phyloP scores from a whole-genome alignment of 2,888 invertebrate genomes.

The Erpobdella octoculata region DNA sequence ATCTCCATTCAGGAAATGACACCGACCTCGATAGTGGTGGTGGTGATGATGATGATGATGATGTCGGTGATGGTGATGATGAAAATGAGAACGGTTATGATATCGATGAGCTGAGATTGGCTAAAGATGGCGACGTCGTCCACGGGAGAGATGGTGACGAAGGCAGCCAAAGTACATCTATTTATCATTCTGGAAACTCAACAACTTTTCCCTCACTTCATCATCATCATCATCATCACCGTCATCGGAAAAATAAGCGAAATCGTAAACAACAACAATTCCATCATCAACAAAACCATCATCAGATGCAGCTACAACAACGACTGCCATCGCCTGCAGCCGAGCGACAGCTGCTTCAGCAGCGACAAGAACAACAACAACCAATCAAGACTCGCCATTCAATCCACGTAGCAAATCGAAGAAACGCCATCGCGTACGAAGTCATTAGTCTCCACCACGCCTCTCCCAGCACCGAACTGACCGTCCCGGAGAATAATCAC shows the following conservation, averaged over 20 bases:
- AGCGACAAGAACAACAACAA: neutral
- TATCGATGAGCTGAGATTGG: neutral
- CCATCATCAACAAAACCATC: neutral
- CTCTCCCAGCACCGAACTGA: neutral
- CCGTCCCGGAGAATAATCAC: neutral
- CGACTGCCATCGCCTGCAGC: neutral
- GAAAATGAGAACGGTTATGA: neutral
- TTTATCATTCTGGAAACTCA: too few relatives aligned
- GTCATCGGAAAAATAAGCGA: neutral
- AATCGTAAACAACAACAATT: neutral
- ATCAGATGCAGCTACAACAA: neutral
- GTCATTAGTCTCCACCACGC: neutral
- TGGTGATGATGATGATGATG: neutral
- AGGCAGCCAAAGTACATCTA: neutral
- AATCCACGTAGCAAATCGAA: neutral
- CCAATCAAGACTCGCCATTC: neutral
- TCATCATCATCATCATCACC: conserved; percentile 21
- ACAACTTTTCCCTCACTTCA: neutral
- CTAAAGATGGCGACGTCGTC: too few relatives aligned
- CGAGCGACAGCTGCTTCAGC: neutral
- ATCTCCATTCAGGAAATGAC: neutral
- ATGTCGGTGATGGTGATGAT: neutral
- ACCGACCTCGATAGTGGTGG: neutral
- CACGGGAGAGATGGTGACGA: neutral
- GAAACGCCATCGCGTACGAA: neutral